These are phyloP conservation scores for Gila robusta DNA, from an alignment of 2,797 vertebrate species.

Conservation along the genomic window DNA sequence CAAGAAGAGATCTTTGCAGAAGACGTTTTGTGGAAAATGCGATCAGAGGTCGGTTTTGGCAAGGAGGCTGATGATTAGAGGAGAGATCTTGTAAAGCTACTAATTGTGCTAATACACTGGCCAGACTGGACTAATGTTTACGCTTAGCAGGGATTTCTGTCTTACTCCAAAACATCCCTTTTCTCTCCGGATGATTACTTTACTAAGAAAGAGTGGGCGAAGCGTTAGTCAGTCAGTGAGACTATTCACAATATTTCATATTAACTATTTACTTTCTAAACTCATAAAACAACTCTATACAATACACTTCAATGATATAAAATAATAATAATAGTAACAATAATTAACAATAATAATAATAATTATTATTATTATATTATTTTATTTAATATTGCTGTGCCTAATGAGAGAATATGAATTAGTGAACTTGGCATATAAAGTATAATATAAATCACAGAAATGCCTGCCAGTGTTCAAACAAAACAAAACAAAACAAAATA, in stretches of 20 bases:
- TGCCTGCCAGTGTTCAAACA: too few species aligned
- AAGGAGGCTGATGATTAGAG: background rate
- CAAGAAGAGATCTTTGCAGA: background rate
- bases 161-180: background rate
- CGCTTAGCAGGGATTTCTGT: background rate
- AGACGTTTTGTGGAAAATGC: background rate
- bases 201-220: background rate
- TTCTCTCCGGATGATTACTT: background rate
- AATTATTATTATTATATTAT: too few species aligned
- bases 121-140: conserved; percentile 7
- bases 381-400: background rate
- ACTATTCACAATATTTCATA: background rate
- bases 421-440: background rate
- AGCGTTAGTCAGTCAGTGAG: background rate
- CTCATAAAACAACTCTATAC: background rate
- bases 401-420: background rate
- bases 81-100: conserved; percentile 10
- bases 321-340: too few species aligned
- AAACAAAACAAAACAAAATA: too few species aligned
- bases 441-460: background rate
- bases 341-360: background rate
- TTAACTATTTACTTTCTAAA: background rate
- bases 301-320: background rate
- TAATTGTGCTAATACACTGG: conserved; percentile 10
- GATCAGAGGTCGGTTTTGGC: background rate